Evolutionary conservation across 2,888 invertebrate genomes (phyloP), one percentile per base, ranked within the genome.

Genomic region (Pheosia tremula): DNA sequence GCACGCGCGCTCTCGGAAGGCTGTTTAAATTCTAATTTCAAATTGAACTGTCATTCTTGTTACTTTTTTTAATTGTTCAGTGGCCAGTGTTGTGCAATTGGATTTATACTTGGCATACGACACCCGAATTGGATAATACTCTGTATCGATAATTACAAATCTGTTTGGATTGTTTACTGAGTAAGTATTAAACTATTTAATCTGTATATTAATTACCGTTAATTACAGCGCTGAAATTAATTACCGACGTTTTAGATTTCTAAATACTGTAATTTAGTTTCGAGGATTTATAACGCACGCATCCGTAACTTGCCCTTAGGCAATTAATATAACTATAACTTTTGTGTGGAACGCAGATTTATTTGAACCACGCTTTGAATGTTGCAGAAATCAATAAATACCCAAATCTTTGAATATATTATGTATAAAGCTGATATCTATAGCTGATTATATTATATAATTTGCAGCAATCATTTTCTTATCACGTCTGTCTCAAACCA

Each of bases 21-120:
- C 68, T 77, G 76, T 77, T 84, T 70, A 80, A 78, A 81, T 77
- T 80, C 68, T 79, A 83, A 84, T 76, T 78, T 76, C 69, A 78
- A 75, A 75, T 75, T 61, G 62, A 71, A 71, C 63, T 41, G 11
- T 56, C 9, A 13, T 41, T 65, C 64, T 78, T n/a, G 11, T 47
- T n/a, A 47, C 72, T 76, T 70, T 68, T 58, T 64, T 67, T 39
- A 68, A 69, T n/a, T n/a, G 1, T 64, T 67, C 63, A 85, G 90
- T 91, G 89, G 78, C 77, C 83, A 84, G 90, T 91, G 90, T 77
- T 84, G 86, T 89, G 86, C 68, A 64, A 74, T 83, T 81, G 79
- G 79, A 84, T 82, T 79, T 78, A 74, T 78, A 76, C 80, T 81
- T 74, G 73, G 85, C 77, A 79, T 82, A 71, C 69, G 72, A 76